These are phyloP conservation scores for Campodea augens DNA, from an alignment of 1,140 invertebrate species.

Conservation along the genomic window DNA sequence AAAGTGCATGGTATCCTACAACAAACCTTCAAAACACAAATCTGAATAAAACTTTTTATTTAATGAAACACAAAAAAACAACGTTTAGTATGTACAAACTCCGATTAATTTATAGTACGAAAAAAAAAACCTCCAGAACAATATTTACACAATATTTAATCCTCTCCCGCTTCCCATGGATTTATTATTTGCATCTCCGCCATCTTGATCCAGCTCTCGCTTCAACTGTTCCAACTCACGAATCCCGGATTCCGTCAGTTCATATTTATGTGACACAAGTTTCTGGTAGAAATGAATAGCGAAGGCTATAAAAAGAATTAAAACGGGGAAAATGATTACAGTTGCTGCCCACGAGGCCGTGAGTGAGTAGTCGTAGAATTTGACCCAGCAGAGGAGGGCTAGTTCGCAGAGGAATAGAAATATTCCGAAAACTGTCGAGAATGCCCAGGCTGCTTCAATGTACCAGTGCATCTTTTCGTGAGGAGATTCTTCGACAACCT, in stretches of 20 bases:
- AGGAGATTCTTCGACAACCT: conserved; percentile 39
- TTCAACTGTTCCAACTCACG: conserved; percentile 24
- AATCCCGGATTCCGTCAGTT: conserved; percentile 26
- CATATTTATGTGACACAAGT: conserved; percentile 61
- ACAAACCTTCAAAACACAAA: no score
- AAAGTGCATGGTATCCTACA: no score
- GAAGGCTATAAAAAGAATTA: conserved; percentile 69
- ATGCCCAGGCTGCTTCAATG: conserved; percentile 84
- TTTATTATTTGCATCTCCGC: background rate
- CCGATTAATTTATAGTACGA: no score
- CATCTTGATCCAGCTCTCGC: conserved; percentile 10
- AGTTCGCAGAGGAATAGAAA: conserved; percentile 58
- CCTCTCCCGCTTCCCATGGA: no score
- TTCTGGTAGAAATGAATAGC: conserved; percentile 78
- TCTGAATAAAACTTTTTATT: no score
- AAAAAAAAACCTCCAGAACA: no score
- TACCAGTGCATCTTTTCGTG: conserved; percentile 62
- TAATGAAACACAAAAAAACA: no score
- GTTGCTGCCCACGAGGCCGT: conserved; percentile 63
- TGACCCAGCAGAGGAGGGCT: conserved; percentile 76
- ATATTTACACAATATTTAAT: no score
- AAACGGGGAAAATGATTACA: conserved; percentile 69
- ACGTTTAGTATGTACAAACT: no score
- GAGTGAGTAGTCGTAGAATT: conserved; percentile 62
- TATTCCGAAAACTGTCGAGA: conserved; percentile 79